Conservation (phyloP, 2,888 invertebrate genomes). For the Reticulitermes lucifugus region DNA sequence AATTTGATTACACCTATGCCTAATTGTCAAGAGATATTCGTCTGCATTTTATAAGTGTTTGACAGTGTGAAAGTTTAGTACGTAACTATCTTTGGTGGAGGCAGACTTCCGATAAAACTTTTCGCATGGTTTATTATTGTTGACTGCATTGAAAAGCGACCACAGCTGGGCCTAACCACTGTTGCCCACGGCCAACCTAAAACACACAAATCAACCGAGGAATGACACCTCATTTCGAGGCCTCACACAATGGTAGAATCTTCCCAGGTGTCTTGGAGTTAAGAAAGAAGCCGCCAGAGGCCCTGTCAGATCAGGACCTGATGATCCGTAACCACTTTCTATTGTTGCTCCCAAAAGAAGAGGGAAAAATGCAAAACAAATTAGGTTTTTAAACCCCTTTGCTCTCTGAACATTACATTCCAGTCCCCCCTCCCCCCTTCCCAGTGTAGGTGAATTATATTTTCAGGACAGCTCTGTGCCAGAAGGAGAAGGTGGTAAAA, state of each 20-base stretch:
- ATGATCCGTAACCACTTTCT: conserved; percentile 29
- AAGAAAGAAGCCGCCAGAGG: conserved; percentile 35
- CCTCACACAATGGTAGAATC: conserved; percentile 12
- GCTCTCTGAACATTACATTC: conserved; percentile 4
- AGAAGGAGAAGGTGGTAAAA: not conserved
- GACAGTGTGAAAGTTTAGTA: not conserved
- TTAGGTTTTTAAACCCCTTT: conserved; percentile 16
- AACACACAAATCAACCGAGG: conserved; percentile 41
- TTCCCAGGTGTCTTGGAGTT: conserved; percentile 5
- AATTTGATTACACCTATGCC: too few species aligned
- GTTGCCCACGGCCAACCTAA: conserved; percentile 22
- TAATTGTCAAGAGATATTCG: too few species aligned
- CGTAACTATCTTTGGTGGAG: not conserved
- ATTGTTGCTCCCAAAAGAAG: conserved; percentile 23
- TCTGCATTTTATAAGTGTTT: too few species aligned
- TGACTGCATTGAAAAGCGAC: not conserved
- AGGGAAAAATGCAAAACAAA: conserved; percentile 35
- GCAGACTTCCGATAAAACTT: not conserved
- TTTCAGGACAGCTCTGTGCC: not conserved
- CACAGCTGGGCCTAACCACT: conserved; percentile 32
- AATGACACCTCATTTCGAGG: conserved; percentile 42
- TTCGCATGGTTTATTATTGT: conserved; percentile 4
- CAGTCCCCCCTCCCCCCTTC: not conserved
- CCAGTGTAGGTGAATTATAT: not conserved
- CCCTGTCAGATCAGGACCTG: conserved; percentile 25